Percentiles rank a stretch among this genome's conserved stretches.
These are phyloP conservation scores for Linnaemya vulpina DNA, from an alignment of 2,888 invertebrate species.

Conservation along the genomic window DNA sequence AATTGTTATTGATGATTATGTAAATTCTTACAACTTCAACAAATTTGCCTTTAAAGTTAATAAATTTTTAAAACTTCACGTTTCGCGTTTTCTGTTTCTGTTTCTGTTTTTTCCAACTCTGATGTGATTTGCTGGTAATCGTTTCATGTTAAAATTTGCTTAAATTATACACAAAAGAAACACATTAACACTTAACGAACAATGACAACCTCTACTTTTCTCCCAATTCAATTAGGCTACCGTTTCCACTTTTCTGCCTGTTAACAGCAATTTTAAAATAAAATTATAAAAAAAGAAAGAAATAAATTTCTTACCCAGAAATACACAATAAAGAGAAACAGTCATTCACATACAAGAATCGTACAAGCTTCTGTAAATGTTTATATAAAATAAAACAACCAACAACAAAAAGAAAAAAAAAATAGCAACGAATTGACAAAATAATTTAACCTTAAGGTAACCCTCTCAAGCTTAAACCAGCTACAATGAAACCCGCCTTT, in stretches of 20 bases:
- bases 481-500: conserved; percentile 66
- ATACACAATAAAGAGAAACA: conserved; percentile 17
- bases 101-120: neutral
- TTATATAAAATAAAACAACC: conserved; percentile 28
- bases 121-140: conserved; percentile 43
- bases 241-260: conserved; percentile 49
- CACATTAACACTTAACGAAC: conserved; percentile 61
- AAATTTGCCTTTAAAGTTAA: conserved; percentile 48
- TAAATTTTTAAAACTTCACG: conserved; percentile 64
- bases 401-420: conserved; percentile 1
- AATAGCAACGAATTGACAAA: conserved; percentile 73
- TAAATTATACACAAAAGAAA: conserved; percentile 44
- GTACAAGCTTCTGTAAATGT: conserved; percentile 64
- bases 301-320: conserved; percentile 26
- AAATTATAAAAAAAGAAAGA: conserved; percentile 13
- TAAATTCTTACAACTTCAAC: conserved; percentile 45
- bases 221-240: conserved; percentile 66
- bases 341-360: conserved; percentile 47
- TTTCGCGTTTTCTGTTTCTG: conserved; percentile 3
- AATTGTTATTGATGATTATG: conserved; percentile 46
- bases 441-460: conserved; percentile 73
- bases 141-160: conserved; percentile 58
- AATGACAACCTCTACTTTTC: conserved; percentile 63
- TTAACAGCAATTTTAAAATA: conserved; percentile 35
- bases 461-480: conserved; percentile 61